Base-by-base conservation (phyloP, 2,797 vertebrate species). In the Phrynocephalus forsythii region DNA sequence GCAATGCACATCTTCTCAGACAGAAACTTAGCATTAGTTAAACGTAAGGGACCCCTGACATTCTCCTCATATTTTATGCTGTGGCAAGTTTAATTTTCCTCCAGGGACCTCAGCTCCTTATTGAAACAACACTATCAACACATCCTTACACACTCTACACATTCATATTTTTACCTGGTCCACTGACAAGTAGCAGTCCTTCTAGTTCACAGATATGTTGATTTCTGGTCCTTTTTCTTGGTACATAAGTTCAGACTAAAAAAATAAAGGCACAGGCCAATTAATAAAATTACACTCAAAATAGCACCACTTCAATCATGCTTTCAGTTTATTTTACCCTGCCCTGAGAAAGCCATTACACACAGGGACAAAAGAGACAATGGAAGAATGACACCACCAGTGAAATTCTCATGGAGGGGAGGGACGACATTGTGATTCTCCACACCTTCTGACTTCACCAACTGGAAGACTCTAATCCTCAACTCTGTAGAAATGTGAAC, bases 191-290 rank as follows among this genome's bases (percentile, higher is more conserved):
- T 48, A 56, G 72, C 69, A 26, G 24, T 91, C 50, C 90, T 87
- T 79, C 86, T 96, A 97, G 87, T 96, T 97, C 81, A 97, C 96
- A 33, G 97, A 97, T 87, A 97, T 94, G 91, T 96, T 97, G 92
- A 97, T 95, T 93, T 96, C 97, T 44, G 94, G 95, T 82, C 91
- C 89, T 66, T 94, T 95, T 79, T 88, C 95, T 72, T 88, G 94
- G n/a, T 93, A 95, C 89, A 95, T 94, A 82, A 91, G 89, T 90
- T 96, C 95, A 10, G 92, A 86, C 97, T 97, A 90, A 16, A 79
- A 87, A 88, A 60, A 79, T 15, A 30, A 38, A 52, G 92, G 28
- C 0, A 86, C 0, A 50, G n/a, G 48, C 6, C 69, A 71, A 76
- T 26, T 3, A 22, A 28, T 60, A 48, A 48, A 87, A 68, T 13